phyloP scores from a whole-genome alignment of 2,888 invertebrate genomes.

The Hydrotaea diabolus region DNA sequence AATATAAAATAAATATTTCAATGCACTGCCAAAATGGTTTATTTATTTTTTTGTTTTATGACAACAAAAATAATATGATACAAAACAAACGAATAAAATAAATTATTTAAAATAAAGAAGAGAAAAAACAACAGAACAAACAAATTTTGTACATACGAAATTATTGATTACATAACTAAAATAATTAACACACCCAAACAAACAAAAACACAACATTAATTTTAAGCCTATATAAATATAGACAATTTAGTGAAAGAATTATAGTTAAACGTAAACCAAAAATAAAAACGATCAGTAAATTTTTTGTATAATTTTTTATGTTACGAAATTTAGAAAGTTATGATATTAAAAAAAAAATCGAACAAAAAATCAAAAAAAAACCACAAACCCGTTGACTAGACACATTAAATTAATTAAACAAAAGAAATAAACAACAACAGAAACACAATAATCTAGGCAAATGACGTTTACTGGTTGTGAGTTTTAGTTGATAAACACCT shows the following conservation, averaged over 20 bases:
- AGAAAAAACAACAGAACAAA: too few relatives aligned
- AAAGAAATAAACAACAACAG: conserved; percentile 56
- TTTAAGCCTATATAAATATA: conserved; percentile 13
- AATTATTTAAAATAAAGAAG: conserved; percentile 47
- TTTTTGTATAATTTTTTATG: conserved; percentile 42
- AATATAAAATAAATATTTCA: conserved; percentile 70
- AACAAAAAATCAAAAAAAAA: conserved; percentile 35
- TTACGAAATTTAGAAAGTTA: conserved; percentile 35
- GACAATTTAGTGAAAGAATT: conserved; percentile 24
- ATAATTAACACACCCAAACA: background rate
- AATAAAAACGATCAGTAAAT: background rate
- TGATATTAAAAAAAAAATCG: conserved; percentile 16
- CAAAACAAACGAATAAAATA: conserved; percentile 32
- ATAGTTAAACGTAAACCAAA: conserved; percentile 39
- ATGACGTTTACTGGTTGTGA: conserved; percentile 73
- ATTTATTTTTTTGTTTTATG: conserved; percentile 72
- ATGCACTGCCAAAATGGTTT: conserved; percentile 80
- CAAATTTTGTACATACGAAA: conserved; percentile 41
- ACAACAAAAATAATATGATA: conserved; percentile 70
- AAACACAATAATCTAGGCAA: conserved; percentile 41
- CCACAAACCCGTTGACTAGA: conserved; percentile 29
- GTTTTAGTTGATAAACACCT: conserved; percentile 69
- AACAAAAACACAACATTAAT: conserved; percentile 4
- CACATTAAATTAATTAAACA: conserved; percentile 49
- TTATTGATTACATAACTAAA: conserved; percentile 6